Conservation (phyloP, 2,888 invertebrate genomes). For the Spisula solida region DNA sequence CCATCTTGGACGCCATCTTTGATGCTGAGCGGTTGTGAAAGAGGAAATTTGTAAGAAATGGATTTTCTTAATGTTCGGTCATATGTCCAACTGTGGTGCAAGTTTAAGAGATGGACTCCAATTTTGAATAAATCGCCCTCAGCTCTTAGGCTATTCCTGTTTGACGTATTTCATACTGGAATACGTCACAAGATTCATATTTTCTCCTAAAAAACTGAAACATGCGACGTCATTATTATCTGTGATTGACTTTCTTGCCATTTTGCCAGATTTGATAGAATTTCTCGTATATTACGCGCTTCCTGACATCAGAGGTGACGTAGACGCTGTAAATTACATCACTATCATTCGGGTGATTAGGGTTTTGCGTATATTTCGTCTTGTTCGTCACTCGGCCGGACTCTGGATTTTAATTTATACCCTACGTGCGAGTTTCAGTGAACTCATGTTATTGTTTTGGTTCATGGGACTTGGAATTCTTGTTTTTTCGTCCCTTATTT, state of each 20-base stretch:
- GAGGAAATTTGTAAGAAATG: too few relatives aligned
- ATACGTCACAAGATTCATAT: slow-evolving; percentile 63
- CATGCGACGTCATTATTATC: slow-evolving; percentile 66
- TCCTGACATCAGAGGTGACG: slow-evolving; percentile 60
- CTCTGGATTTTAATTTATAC: slow-evolving; percentile 85
- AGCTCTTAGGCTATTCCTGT: too few relatives aligned
- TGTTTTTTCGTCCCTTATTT: slow-evolving; percentile 84
- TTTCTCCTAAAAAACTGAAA: slow-evolving; percentile 62
- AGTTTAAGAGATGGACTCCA: too few relatives aligned
- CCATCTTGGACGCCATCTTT: too few relatives aligned
- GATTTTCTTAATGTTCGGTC: too few relatives aligned
- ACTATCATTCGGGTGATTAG: slow-evolving; percentile 79
- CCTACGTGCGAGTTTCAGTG: slow-evolving; percentile 82
- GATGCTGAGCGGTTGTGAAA: too few relatives aligned
- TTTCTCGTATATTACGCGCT: slow-evolving; percentile 71
- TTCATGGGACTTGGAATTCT: slow-evolving; percentile 84
- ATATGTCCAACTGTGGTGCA: too few relatives aligned
- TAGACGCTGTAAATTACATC: slow-evolving; percentile 73
- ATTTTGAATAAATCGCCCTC: too few relatives aligned
- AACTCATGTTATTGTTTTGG: slow-evolving; percentile 82
- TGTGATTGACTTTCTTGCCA: slow-evolving; percentile 74
- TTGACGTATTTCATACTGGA: slow-evolving; percentile 71
- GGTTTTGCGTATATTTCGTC: slow-evolving; percentile 82
- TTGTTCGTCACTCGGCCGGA: slow-evolving; percentile 82
- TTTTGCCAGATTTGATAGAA: slow-evolving; percentile 81